Conservation (phyloP, 2,797 vertebrate genomes). For the Pogonophryne albipinna region DNA sequence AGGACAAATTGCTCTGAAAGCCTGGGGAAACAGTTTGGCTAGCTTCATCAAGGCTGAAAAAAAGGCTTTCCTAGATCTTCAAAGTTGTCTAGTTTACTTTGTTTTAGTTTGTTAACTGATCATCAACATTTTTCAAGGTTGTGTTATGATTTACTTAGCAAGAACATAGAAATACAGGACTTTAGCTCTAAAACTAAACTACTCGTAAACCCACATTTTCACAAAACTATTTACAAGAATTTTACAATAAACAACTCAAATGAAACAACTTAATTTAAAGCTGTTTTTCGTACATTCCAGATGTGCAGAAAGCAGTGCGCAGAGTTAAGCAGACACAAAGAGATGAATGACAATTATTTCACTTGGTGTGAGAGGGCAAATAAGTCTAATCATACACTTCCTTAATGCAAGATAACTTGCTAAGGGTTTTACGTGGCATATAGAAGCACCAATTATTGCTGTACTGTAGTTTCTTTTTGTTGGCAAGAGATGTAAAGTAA, state of each 20-base stretch:
- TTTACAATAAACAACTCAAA: not conserved
- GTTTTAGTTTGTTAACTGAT: not conserved
- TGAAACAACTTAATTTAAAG: not conserved
- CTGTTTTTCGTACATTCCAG: not conserved
- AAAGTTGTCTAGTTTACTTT: not conserved
- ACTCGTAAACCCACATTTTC: not conserved
- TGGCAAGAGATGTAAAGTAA: not conserved
- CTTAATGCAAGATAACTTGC: not conserved
- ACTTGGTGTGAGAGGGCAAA: not conserved
- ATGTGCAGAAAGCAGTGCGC: not conserved
- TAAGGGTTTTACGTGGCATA: not conserved
- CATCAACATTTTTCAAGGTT: not conserved
- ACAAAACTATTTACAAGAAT: not conserved
- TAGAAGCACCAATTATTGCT: not conserved
- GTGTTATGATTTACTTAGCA: not conserved
- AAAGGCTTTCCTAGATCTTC: not conserved
- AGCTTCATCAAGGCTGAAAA: not conserved
- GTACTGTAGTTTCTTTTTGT: not conserved
- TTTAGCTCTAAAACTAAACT: not conserved
- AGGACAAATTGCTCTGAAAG: conserved; percentile 16
- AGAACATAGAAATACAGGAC: not conserved
- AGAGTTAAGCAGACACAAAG: not conserved
- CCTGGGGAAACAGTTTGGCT: not conserved
- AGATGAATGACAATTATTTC: not conserved
- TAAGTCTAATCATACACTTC: not conserved